Evolutionary conservation across 2,113 vertebrate genomes (phyloP).

Genomic region (Brienomyrus brachyistius): DNA sequence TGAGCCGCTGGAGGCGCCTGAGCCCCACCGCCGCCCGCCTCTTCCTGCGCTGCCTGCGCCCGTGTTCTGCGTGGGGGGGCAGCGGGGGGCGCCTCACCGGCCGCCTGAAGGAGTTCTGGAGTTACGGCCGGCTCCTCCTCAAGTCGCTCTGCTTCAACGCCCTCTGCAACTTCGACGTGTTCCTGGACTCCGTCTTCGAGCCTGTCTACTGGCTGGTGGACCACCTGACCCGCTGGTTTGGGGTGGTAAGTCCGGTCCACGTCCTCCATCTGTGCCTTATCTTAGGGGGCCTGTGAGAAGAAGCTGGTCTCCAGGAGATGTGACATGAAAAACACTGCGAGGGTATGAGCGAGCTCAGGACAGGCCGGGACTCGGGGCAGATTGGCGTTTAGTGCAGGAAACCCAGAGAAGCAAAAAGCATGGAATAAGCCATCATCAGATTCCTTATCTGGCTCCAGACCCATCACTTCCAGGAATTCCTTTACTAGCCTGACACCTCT

Average conservation of each 20-base stretch:
- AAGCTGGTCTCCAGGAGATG: background rate
- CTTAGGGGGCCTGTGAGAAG: background rate
- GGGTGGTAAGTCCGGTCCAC: slow-evolving; percentile 66
- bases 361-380: background rate
- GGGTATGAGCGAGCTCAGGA: background rate
- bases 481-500: background rate
- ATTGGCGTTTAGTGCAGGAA: background rate
- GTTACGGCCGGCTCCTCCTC: slow-evolving; percentile 73
- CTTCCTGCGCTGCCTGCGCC: slow-evolving; percentile 71
- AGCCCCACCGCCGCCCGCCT: slow-evolving; percentile 73
- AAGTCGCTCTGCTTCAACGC: slow-evolving; percentile 81
- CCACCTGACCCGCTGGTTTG: slow-evolving; percentile 90
- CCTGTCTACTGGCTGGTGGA: slow-evolving; percentile 96
- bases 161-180: slow-evolving; percentile 74
- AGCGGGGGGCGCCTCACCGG: slow-evolving; percentile 39
- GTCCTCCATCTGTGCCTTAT: background rate
- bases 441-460: background rate
- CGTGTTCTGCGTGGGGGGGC: slow-evolving; percentile 57
- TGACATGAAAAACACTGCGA: background rate
- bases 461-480: background rate
- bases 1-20: slow-evolving; percentile 75
- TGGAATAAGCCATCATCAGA: background rate
- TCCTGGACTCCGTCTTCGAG: slow-evolving; percentile 85
- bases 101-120: slow-evolving; percentile 64
- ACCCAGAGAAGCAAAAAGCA: background rate